Base-by-base conservation (phyloP, 2,888 invertebrate species). In the Cosmorhoe ocellata region DNA sequence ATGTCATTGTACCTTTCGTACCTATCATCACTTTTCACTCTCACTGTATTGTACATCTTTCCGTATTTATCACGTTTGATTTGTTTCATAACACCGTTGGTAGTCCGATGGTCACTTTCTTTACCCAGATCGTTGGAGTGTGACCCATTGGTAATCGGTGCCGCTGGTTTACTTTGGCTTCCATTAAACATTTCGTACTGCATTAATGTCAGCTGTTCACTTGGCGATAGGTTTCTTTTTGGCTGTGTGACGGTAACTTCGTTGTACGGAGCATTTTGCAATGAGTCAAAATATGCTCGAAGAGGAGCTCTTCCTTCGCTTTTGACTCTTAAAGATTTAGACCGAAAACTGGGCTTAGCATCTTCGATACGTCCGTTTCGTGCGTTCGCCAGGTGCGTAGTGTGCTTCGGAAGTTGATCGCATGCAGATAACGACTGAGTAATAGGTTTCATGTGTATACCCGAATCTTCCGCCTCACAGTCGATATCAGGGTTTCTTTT, bases 191-290 rank as follows among this genome's bases (percentile, higher is more conserved):
- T 86, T 69, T 86, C 82, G 65, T 86, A 81, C 69, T 90, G 87
- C 90, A 91, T 90, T 66, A 90, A 69, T 50, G 86, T 83, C 67
- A 91, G 72, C 71, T 91, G 90, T 71, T 90, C 90, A 46, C 89
- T 90, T 26, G 91, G 91, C 44, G 90, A 91, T 51, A 91, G 70
- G 68, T 89, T 90, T 71, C 91, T 81, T 77, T 89, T 90, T 57
- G 91, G 91, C 78, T 91, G 91, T 54, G 90, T 91, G 64, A 91
- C 82, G 59, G 91, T 91, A 59, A 91, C 90, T 63, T 75, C 79
- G 75, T 84, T 83, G 62, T 81, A 77, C 30, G 69, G 66, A 51
- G 75, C 73, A 49, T 61, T 75, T 45, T 80, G 79, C 59, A 81
- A 76, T 1, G 72, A 72, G 38, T 89, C 84, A 30, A 90, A 78